These are phyloP conservation scores for Chlorops oryzae DNA, from an alignment of 1,140 invertebrate species.

Conservation along the genomic window DNA sequence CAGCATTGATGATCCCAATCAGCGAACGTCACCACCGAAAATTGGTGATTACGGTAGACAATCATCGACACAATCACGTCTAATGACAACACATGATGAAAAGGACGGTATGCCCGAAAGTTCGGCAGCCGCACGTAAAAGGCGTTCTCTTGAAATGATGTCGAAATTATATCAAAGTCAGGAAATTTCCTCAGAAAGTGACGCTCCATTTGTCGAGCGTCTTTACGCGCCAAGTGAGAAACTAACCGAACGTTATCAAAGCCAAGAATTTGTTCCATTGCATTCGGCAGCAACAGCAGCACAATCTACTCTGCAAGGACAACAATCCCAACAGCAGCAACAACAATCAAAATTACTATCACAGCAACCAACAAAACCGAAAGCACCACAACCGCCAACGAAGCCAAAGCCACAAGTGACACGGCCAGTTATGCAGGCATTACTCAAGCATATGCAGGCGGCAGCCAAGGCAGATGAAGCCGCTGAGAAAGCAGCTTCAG, in stretches of 20 bases:
- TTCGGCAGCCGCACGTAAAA: slow-evolving; percentile 36
- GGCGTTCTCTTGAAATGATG: slow-evolving; percentile 44
- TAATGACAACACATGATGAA: slow-evolving; percentile 11
- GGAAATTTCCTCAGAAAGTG: slow-evolving; percentile 48
- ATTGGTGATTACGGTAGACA: slow-evolving; percentile 10
- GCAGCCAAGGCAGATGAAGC: slow-evolving; percentile 35
- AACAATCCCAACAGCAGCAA: slow-evolving; percentile 36
- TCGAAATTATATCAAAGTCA: slow-evolving; percentile 55
- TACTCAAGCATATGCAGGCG: slow-evolving; percentile 42
- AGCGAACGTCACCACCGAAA: slow-evolving; percentile 13
- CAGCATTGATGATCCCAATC: slow-evolving; percentile 9
- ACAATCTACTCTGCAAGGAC: slow-evolving; percentile 27
- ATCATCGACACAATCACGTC: background rate
- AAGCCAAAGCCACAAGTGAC: slow-evolving; percentile 40
- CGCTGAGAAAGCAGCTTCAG: slow-evolving; percentile 31
- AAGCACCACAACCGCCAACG: slow-evolving; percentile 14
- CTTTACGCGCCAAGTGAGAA: slow-evolving; percentile 57
- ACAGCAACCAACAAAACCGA: slow-evolving; percentile 25
- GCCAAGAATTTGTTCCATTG: slow-evolving; percentile 54
- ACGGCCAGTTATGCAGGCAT: slow-evolving; percentile 38
- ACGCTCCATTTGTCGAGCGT: slow-evolving; percentile 44
- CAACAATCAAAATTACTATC: slow-evolving; percentile 29
- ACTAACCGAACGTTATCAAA: slow-evolving; percentile 56
- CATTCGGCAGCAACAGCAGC: slow-evolving; percentile 20
- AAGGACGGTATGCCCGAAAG: slow-evolving; percentile 20